Percentiles rank a stretch among this genome's conserved stretches.
phyloP scores from a whole-genome alignment of 2,113 vertebrate species.

The Odobenus rosmarus region DNA sequence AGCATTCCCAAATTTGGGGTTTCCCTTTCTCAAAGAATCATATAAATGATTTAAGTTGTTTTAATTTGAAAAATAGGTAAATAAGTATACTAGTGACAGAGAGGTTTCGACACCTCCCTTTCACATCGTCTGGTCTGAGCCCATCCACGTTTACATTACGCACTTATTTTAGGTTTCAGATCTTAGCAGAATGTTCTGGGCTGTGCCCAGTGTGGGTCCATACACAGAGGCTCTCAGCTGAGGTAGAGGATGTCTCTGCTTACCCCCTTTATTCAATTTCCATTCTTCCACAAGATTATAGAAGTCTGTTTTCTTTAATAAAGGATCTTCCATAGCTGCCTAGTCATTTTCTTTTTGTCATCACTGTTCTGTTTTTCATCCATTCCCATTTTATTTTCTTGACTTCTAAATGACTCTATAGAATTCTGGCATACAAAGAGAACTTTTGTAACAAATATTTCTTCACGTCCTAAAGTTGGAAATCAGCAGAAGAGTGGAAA shows the following conservation, averaged over 20 bases:
- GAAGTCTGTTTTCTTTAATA: conserved; percentile 44
- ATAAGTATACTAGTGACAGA: background rate
- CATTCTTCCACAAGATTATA: conserved; percentile 34
- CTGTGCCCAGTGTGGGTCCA: background rate
- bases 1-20: background rate
- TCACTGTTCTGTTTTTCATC: conserved; percentile 44
- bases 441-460: background rate
- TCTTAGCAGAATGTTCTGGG: background rate
- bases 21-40: conserved; percentile 1
- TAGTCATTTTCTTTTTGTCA: conserved; percentile 50
- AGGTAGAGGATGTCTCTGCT: background rate
- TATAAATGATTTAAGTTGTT: background rate
- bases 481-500: background rate
- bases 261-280: conserved; percentile 38
- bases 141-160: accelerated
- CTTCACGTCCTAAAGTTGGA: background rate
- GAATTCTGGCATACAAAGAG: conserved; percentile 43
- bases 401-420: conserved; percentile 51
- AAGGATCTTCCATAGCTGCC: conserved; percentile 19
- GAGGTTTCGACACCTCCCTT: background rate
- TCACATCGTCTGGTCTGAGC: background rate
- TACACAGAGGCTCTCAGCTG: background rate
- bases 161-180: background rate
- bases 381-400: conserved; percentile 54
- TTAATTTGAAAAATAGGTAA: background rate